Conservation (phyloP, 2,113 vertebrate genomes). For the Daubentonia madagascariensis region DNA sequence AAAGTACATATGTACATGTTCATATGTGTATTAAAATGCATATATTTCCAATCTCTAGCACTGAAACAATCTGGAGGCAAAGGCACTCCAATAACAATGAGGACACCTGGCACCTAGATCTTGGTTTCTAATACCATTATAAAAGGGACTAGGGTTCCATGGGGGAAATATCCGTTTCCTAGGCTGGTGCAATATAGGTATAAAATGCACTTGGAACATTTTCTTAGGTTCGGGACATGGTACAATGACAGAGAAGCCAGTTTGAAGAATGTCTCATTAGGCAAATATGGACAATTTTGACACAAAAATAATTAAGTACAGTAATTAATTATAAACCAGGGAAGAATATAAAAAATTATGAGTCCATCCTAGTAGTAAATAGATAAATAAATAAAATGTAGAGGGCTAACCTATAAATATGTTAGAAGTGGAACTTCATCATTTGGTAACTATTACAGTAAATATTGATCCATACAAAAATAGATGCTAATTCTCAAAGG, state of each 20-base stretch:
- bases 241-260: background rate
- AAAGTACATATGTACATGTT: background rate
- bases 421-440: background rate
- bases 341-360: background rate
- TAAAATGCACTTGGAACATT: background rate
- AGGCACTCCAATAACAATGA: background rate
- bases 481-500: background rate
- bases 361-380: background rate
- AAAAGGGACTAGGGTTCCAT: background rate
- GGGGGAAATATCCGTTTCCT: background rate
- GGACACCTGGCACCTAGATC: background rate
- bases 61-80: background rate
- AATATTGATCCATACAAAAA: background rate
- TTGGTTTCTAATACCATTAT: background rate
- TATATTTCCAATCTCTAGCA: background rate
- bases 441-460: background rate
- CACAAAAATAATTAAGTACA: background rate
- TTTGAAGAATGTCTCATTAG: background rate
- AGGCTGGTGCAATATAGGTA: background rate
- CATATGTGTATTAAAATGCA: background rate
- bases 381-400: background rate
- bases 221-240: background rate
- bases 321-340: background rate
- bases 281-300: background rate
- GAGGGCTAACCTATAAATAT: background rate